Evolutionary conservation across 2,888 invertebrate genomes (phyloP).

Genomic region (Laspeyria flexula): DNA sequence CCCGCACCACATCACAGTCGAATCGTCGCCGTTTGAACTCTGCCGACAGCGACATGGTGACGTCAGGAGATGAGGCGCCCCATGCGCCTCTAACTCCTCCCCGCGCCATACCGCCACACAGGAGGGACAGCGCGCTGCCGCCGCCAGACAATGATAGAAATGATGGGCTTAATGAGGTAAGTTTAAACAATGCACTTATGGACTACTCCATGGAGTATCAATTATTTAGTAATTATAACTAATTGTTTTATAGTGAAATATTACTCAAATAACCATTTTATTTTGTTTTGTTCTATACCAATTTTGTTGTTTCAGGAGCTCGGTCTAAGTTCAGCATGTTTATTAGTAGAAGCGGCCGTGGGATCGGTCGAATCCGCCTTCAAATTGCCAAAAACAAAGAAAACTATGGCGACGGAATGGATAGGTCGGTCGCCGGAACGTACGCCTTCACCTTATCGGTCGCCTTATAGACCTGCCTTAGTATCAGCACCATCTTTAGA

Average conservation of each 20-base stretch:
- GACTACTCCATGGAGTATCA: background rate
- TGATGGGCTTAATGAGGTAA: slow-evolving; percentile 53
- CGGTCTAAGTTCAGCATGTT: slow-evolving; percentile 91
- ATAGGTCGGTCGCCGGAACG: slow-evolving; percentile 90
- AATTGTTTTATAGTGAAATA: background rate
- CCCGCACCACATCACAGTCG: slow-evolving; percentile 87
- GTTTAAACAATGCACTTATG: background rate
- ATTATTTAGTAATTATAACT: no score
- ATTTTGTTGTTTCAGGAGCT: slow-evolving; percentile 66
- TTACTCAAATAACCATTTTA: no score
- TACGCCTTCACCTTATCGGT: slow-evolving; percentile 76
- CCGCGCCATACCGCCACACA: slow-evolving; percentile 44
- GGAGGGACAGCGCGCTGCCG: slow-evolving; percentile 39
- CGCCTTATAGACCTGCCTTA: slow-evolving; percentile 73
- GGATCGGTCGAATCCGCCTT: slow-evolving; percentile 93
- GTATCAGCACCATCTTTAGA: slow-evolving; percentile 82
- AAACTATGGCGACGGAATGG: slow-evolving; percentile 96
- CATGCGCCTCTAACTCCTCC: slow-evolving; percentile 79
- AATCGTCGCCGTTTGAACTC: slow-evolving; percentile 90
- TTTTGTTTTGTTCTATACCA: slow-evolving; percentile 1
- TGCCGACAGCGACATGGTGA: slow-evolving; percentile 90
- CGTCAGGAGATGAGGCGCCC: slow-evolving; percentile 90
- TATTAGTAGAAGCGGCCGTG: slow-evolving; percentile 93
- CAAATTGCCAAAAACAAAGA: slow-evolving; percentile 97
- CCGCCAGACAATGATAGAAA: slow-evolving; percentile 15